Evolutionary conservation across 2,113 vertebrate genomes (phyloP), one percentile per base, ranked within the genome.

Genomic region (Psettodes erumei): DNA sequence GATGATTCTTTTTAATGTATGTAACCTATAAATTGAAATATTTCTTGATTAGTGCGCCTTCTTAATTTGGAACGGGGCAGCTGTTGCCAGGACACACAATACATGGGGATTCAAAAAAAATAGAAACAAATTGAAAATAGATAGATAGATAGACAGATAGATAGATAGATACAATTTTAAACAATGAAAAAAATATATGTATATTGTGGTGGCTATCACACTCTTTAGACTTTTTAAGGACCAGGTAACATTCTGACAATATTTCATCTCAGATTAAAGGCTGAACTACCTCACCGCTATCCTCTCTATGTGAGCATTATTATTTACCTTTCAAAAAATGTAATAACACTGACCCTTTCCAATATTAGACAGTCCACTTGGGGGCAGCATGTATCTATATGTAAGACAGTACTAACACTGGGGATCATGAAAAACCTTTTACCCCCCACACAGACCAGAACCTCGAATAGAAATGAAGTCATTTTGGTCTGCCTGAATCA

Each of bases 361-460:
- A 27, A 16, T 15, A 19, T 28, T 0, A 12, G 18, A 11, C 1
- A 18, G 23, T 37, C 88, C 90, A 88, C 82, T 53, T 19, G 88
- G 43, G 73, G 87, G 90, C 74, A 73, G 78, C 59, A 88, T 62
- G 8, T 0, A 1, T 59, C 72, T 53, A 18, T 47, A 45, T 19
- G 28, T 30, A 10, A 30, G 5, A 18, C 37, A 43, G 13, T 18
- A 0, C 43, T 38, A 13, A 53, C 6, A 8, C 6, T 21, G 25
- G 1, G 18, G 6, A 10, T 37, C 18, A 16, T 10, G 48, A 51
- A 12, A 19, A 65, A 64, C 16, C 10, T 0, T 4, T 30, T 15
- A n/a, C n/a, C 32, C 8, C 13, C 28, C 25, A 8, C 4, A 23
- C 3, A 19, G 16, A 6, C 18, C 45, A 53, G 21, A 40, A 38